phyloP scores from a whole-genome alignment of 37 sponge, comb jelly and placozoan genomes.

The Crambe crambe region DNA sequence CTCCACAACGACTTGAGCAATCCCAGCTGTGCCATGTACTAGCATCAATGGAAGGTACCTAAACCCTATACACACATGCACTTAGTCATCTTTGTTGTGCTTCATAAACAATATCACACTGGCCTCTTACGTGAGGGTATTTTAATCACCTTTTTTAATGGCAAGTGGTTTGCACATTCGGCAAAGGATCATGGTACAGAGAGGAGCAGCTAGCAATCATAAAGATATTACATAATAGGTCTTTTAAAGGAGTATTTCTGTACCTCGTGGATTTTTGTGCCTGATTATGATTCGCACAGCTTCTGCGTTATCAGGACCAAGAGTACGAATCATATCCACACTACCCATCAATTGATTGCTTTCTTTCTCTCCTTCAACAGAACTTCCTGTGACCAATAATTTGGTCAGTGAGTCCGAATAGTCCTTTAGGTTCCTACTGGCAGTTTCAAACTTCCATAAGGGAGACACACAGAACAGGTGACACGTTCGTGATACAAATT shows the following conservation, averaged over 20 bases:
- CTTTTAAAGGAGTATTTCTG: background rate
- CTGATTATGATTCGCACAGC: background rate
- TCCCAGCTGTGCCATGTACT: background rate
- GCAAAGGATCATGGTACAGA: background rate
- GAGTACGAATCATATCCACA: background rate
- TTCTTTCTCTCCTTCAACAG: background rate
- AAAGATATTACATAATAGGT: background rate
- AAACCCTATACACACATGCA: slow-evolving; percentile 8
- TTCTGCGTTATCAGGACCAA: slow-evolving; percentile 34
- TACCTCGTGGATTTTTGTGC: slow-evolving; percentile 10
- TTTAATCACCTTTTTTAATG: too few species aligned
- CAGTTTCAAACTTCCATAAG: slow-evolving; percentile 24
- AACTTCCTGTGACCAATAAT: background rate
- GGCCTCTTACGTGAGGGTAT: too few species aligned
- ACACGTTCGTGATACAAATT: slow-evolving; percentile 1
- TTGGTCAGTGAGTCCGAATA: slow-evolving; percentile 16
- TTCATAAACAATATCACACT: background rate
- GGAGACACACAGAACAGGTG: slow-evolving; percentile 28
- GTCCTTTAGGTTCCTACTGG: background rate
- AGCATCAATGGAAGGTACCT: slow-evolving; percentile 22
- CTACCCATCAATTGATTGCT: background rate
- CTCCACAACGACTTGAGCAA: background rate
- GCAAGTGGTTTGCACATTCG: too few species aligned
- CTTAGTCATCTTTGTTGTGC: background rate
- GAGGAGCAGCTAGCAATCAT: background rate